Evolutionary conservation across 2,888 invertebrate species (phyloP).

Genomic region (Spicauda simplicius): DNA sequence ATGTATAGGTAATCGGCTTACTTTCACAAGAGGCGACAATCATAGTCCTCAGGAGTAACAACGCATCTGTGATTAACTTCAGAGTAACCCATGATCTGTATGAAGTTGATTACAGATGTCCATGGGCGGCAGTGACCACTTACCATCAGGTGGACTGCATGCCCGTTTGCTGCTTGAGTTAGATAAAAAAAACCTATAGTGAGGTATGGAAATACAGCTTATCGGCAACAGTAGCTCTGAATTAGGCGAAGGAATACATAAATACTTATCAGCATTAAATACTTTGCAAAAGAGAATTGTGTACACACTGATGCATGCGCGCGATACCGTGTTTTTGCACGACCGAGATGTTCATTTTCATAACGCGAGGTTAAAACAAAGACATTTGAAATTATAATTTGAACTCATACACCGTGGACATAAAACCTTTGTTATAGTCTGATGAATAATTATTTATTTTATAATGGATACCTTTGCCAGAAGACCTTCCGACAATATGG

Average conservation of each 20-base stretch:
- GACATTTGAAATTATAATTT: conserved; percentile 64
- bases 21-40: no score
- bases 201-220: neutral
- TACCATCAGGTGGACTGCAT: no score
- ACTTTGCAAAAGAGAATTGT: conserved; percentile 32
- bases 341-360: conserved; percentile 54
- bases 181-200: neutral
- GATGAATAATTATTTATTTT: conserved; percentile 41
- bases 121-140: no score
- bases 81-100: no score
- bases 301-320: conserved; percentile 47
- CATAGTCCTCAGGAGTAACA: no score
- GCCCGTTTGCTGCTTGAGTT: no score
- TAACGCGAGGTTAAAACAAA: conserved; percentile 54
- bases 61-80: no score
- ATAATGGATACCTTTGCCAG: conserved; percentile 37
- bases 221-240: conserved; percentile 16
- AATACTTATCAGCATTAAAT: conserved; percentile 27
- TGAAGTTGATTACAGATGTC: no score
- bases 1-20: no score
- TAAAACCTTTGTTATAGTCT: conserved; percentile 41
- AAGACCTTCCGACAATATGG: no score
- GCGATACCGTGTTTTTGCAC: conserved; percentile 45
- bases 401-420: conserved; percentile 41
- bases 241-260: conserved; percentile 27